Conservation (phyloP, 2,888 invertebrate species). For the Hirtodrosophila duncani region DNA sequence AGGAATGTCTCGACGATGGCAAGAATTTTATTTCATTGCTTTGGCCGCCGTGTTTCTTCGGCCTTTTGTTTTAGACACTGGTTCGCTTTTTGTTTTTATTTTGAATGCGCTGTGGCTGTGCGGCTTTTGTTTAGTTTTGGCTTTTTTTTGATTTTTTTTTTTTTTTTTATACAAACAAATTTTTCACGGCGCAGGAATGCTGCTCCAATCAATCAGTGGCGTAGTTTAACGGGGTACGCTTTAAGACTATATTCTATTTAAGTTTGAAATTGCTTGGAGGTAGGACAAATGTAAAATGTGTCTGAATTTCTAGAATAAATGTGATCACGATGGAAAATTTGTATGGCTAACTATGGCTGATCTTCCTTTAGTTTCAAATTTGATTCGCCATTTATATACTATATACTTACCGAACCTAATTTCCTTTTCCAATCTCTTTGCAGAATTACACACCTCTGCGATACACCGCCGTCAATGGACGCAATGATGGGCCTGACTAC, state of each 20-base stretch:
- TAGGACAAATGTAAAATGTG: no score
- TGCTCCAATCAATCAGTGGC: slow-evolving; percentile 32
- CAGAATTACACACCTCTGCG: slow-evolving; percentile 76
- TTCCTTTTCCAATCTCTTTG: slow-evolving; percentile 21
- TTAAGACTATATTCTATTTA: no score
- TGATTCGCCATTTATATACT: not conserved
- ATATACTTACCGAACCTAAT: not conserved
- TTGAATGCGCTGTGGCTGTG: slow-evolving; percentile 47
- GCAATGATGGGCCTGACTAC: slow-evolving; percentile 75
- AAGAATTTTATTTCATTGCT: slow-evolving; percentile 69
- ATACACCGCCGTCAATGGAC: slow-evolving; percentile 75
- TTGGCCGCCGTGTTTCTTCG: slow-evolving; percentile 51
- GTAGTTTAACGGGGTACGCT: slow-evolving; percentile 4
- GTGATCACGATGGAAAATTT: no score
- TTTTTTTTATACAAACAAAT: slow-evolving; percentile 22
- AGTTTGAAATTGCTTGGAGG: no score
- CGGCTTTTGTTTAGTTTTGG: slow-evolving; percentile 61
- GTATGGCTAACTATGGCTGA: no score
- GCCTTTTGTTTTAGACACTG: slow-evolving; percentile 56
- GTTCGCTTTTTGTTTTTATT: slow-evolving; percentile 53
- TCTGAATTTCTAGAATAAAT: no score
- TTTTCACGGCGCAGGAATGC: slow-evolving; percentile 50
- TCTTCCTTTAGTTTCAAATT: no score
- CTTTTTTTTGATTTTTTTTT: no score
- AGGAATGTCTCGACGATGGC: slow-evolving; percentile 71